Percentiles rank a stretch among this genome's conserved stretches.
These are phyloP conservation scores for Sebastes itinus DNA, from an alignment of 2,797 vertebrate species.

Conservation along the genomic window DNA sequence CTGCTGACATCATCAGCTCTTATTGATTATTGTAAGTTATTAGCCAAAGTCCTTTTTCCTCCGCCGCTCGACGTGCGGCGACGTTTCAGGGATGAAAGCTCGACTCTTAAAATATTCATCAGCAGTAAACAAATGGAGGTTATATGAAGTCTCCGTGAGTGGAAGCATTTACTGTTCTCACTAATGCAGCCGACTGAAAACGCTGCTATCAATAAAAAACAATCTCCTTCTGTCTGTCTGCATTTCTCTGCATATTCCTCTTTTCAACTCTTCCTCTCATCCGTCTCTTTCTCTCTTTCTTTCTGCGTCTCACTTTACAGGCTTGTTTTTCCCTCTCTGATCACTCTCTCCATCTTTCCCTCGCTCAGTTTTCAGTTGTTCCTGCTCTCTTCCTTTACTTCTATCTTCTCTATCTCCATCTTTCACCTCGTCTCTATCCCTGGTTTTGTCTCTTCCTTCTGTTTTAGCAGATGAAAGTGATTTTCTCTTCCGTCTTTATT, in stretches of 20 bases:
- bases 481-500: neutral
- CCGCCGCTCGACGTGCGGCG: neutral
- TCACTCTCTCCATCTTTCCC: neutral
- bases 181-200: slow-evolving; percentile 54
- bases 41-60: neutral
- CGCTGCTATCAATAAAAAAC: slow-evolving; percentile 56
- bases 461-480: neutral
- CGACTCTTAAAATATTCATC: slow-evolving; percentile 63
- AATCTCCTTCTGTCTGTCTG: slow-evolving; percentile 39
- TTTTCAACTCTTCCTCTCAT: slow-evolving; percentile 27
- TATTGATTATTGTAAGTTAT: slow-evolving; percentile 51
- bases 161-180: slow-evolving; percentile 58
- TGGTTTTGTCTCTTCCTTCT: neutral
- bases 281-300: neutral
- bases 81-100: slow-evolving; percentile 57
- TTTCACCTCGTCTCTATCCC: neutral
- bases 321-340: neutral
- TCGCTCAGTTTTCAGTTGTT: neutral
- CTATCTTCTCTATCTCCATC: neutral
- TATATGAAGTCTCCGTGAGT: slow-evolving; percentile 53
- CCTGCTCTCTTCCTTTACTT: neutral
- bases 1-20: slow-evolving; percentile 38
- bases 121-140: slow-evolving; percentile 57
- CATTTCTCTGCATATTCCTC: slow-evolving; percentile 27
- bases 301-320: neutral